These are phyloP conservation scores for Flexamia atlantica DNA, from an alignment of 2,888 invertebrate species.

Conservation along the genomic window DNA sequence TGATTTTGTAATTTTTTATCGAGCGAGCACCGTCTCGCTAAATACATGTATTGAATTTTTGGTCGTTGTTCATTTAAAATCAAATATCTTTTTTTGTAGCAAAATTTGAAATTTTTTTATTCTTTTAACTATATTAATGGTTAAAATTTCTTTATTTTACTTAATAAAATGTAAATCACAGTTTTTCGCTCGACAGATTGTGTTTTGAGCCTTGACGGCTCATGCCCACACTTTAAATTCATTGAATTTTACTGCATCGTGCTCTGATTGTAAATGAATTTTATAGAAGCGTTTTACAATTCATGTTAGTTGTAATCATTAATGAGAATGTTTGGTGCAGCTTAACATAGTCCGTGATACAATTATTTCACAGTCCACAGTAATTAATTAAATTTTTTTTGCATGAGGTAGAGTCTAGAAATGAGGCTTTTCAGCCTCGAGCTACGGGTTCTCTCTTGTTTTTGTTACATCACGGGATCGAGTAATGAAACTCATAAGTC, in stretches of 20 bases:
- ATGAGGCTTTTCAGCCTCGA: conserved; percentile 47
- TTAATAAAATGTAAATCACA: conserved; percentile 43
- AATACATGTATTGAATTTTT: conserved; percentile 45
- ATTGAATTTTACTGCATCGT: neutral
- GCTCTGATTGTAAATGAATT: neutral
- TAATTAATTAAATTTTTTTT: neutral
- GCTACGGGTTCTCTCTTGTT: conserved; percentile 16
- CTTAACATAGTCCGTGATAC: conserved; percentile 35
- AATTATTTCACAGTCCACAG: conserved; percentile 20
- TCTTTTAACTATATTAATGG: neutral
- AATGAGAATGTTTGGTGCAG: conserved; percentile 9
- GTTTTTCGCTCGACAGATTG: conserved; percentile 61
- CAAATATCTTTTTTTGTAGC: conserved; percentile 56
- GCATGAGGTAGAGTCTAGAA: conserved; percentile 18
- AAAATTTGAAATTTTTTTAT: conserved; percentile 25
- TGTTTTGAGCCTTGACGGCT: conserved; percentile 55
- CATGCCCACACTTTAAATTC: neutral
- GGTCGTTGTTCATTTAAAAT: conserved; percentile 52
- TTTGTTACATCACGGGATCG: neutral
- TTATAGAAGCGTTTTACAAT: neutral
- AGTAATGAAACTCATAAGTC: conserved; percentile 37
- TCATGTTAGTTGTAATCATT: neutral
- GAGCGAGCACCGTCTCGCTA: conserved; percentile 3
- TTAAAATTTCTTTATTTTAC: neutral
- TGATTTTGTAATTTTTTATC: conserved; percentile 40